Evolutionary conservation across 2,113 vertebrate species (phyloP), one percentile per base, ranked within the genome.

Genomic region (Antechinus flavipes): DNA sequence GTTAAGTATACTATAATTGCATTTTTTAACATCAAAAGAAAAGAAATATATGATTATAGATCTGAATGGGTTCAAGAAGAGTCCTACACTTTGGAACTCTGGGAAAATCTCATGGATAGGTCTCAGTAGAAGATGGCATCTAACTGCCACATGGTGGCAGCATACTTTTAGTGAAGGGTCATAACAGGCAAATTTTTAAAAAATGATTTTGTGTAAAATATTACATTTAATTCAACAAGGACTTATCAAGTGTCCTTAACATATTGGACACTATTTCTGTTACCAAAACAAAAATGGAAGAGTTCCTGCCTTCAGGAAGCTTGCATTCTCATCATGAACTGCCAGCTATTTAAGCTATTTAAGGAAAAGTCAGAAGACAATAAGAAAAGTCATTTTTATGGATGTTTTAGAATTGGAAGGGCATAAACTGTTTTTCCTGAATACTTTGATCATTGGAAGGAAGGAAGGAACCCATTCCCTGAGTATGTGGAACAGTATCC

Each of bases 21-120:
- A 93, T 0, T 55, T 93, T 23, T 54, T 46, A 58, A 90, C 26
- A 93, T 2, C 50, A 56, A 92, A 91, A 96, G 30, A 56, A 12
- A 94, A 8, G 89, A 94, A 47, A 0, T 94, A 54, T 91, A 8
- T 92, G 30, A n/a, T 61, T 90, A 27, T 92, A 91, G 52, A 95
- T 68, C 91, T 90, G 49, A 54, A 5, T 25, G 90, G 9, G 42
- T 61, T 42, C 19, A 89, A 92, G 94, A 52, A 2, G 35, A 91
- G n/a, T 1, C 16, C 35, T 50, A n/a, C 24, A 94, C 91, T 90
- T 91, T 54, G 54, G 55, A 61, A 47, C 76, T 84, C 68, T 84
- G 68, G 68, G 68, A 84, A 84, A 84, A 84, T 84, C 68, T 84
- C n/a, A 22, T 84, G 6, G 16, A 84, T 84, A 84, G n/a, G 2